Base-by-base conservation (phyloP, 2,797 vertebrate species). In the Peromyscus nudipes region DNA sequence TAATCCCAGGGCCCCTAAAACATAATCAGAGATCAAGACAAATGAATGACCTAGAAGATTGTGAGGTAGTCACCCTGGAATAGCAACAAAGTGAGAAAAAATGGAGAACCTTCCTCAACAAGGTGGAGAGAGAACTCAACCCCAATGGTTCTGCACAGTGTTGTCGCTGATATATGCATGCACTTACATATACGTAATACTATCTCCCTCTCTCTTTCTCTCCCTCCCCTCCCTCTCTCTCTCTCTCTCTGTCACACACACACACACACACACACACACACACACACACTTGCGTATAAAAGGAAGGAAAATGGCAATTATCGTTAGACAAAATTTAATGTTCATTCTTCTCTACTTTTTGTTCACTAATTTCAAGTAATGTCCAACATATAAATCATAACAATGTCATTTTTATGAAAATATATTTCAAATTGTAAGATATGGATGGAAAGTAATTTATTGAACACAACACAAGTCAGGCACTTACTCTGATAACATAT, bases 131-230 rank as follows among this genome's bases (percentile, higher is more conserved):
- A 46, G 29, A 65, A 16, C 43, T 31, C 14, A 21, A 0, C 12
- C 3, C 2, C 23, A 37, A n/a, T 1, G 0, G 1, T 37, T 87
- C 2, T 73, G 3, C 46, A 73, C 27, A 57, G 8, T 9, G 16
- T 19, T 40, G 8, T 11, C 5, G 2, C 25, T 52, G 1, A 4
- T n/a, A 52, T 37, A 27, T 27, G 23, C 46, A 52, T 67, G 0
- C 23, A n/a, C 16, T 29, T 29, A 40, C 10, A 21, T 6, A 23
- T 19, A 37, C 8, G 12, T n/a, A 69, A n/a, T 52, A 2, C 1
- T 75, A 21, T 12, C 52, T 14, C 52, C 52, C 52, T 49, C 46
- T 49, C 46, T 49, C 52, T 49, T 12, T 11, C 49, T 49, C 13
- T 7, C 49, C 3, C 49, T 2, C 52, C 13, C 3, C 52, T 49